Conservation (phyloP, 2,797 vertebrate species). For the Rhinichthys osculus region DNA sequence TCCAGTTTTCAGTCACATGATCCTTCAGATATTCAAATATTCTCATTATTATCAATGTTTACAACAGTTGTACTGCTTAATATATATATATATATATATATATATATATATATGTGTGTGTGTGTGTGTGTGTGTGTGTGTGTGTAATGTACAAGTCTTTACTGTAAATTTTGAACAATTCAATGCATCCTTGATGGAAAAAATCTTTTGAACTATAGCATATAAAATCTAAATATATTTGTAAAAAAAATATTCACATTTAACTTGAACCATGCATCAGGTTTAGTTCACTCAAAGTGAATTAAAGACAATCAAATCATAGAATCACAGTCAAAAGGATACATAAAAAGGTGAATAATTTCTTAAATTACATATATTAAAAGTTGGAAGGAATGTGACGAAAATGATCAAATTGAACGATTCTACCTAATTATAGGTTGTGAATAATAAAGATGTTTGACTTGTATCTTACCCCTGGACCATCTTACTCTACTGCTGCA, state of each 20-base stretch:
- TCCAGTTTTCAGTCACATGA: background rate
- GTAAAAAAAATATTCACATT: no score
- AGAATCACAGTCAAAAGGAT: background rate
- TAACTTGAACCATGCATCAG: background rate
- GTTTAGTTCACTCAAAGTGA: conserved; percentile 2
- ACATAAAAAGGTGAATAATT: background rate
- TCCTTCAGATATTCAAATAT: background rate
- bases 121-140: no score
- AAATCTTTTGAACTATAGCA: background rate
- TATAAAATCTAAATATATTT: background rate
- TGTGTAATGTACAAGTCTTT: background rate
- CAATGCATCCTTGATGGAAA: background rate
- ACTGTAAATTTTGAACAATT: background rate
- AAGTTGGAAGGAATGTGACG: background rate
- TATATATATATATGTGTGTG: no score
- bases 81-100: background rate
- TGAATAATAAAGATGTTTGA: conserved; percentile 21
- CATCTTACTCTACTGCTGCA: background rate
- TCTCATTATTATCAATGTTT: background rate
- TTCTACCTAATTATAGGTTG: background rate
- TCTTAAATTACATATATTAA: background rate
- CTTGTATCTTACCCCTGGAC: background rate
- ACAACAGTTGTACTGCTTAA: background rate
- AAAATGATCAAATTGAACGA: background rate
- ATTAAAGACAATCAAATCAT: background rate